Evolutionary conservation across 2,113 vertebrate genomes (phyloP).

Genomic region (Cromileptes altivelis): DNA sequence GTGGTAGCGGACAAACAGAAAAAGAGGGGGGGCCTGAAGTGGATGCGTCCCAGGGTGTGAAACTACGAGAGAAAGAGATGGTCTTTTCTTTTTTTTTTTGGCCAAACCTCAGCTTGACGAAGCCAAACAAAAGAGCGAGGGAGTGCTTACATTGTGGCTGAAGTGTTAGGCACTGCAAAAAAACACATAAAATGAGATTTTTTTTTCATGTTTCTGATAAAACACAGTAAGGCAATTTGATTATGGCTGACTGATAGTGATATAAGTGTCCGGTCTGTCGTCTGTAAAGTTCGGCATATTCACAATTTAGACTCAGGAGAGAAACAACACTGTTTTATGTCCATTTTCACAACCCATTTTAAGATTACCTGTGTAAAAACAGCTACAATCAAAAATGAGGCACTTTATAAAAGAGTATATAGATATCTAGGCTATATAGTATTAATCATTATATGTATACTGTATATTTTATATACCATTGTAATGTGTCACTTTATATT

Average conservation of each 20-base stretch:
- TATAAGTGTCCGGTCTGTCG: constrained; percentile 56
- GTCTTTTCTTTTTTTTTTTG: constrained; percentile 37
- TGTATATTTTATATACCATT: constrained; percentile 81
- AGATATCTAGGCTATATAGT: constrained; percentile 82
- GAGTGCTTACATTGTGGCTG: constrained; percentile 80
- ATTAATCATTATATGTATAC: constrained; percentile 82
- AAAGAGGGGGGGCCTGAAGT: constrained; percentile 9
- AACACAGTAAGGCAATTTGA: constrained; percentile 84
- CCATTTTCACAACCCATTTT: constrained; percentile 75
- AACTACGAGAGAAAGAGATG: constrained; percentile 6
- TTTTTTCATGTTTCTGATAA: constrained; percentile 61
- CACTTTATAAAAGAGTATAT: constrained; percentile 87
- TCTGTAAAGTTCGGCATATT: constrained; percentile 62
- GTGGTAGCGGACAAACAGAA: not conserved
- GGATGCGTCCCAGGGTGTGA: constrained; percentile 36
- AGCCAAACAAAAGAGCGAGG: constrained; percentile 54
- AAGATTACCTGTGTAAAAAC: constrained; percentile 86
- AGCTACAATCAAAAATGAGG: constrained; percentile 90
- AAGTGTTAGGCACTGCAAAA: constrained; percentile 82
- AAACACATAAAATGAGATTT: constrained; percentile 31
- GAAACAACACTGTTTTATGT: constrained; percentile 57
- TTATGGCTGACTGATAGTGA: constrained; percentile 74
- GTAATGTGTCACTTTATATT: constrained; percentile 83
- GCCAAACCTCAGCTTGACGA: constrained; percentile 60
- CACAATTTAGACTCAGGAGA: constrained; percentile 73